Evolutionary conservation across 2,888 invertebrate species (phyloP).

Genomic region (Coleophora deauratella): DNA sequence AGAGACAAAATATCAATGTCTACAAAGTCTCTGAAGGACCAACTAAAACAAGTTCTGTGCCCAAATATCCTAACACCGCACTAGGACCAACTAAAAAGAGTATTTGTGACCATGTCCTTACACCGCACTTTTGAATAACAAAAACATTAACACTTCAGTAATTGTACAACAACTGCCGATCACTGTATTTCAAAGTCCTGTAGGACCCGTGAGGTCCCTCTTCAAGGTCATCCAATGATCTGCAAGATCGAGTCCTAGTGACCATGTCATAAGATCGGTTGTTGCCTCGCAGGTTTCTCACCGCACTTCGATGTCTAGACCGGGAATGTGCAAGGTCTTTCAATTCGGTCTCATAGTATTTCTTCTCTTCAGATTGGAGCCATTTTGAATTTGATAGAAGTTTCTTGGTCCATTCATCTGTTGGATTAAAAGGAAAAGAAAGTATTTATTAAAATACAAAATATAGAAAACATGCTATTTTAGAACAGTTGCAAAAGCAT

Average conservation of each 20-base stretch:
- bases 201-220: slow-evolving; percentile 55
- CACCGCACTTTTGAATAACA: too few species aligned
- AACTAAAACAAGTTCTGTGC: too few species aligned
- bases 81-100: too few species aligned
- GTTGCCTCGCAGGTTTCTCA: slow-evolving; percentile 34
- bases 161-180: too few species aligned
- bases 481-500: too few species aligned
- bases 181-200: slow-evolving; percentile 39
- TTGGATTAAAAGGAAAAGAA: slow-evolving; percentile 1
- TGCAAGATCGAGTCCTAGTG: slow-evolving; percentile 53
- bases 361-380: slow-evolving; percentile 79
- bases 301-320: slow-evolving; percentile 40
- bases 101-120: too few species aligned
- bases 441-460: too few species aligned
- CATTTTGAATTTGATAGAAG: slow-evolving; percentile 79
- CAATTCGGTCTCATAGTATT: slow-evolving; percentile 56
- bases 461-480: too few species aligned
- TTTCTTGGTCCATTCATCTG: slow-evolving; percentile 82
- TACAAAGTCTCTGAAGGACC: too few species aligned
- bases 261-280: slow-evolving; percentile 57
- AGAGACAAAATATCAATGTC: too few species aligned
- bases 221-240: slow-evolving; percentile 50
- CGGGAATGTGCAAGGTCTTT: slow-evolving; percentile 39
- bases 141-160: too few species aligned
- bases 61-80: too few species aligned